Percentiles rank a stretch among this genome's conserved stretches.
These are phyloP conservation scores for Timema cristinae DNA, from an alignment of 2,888 invertebrate genomes.

Conservation along the genomic window DNA sequence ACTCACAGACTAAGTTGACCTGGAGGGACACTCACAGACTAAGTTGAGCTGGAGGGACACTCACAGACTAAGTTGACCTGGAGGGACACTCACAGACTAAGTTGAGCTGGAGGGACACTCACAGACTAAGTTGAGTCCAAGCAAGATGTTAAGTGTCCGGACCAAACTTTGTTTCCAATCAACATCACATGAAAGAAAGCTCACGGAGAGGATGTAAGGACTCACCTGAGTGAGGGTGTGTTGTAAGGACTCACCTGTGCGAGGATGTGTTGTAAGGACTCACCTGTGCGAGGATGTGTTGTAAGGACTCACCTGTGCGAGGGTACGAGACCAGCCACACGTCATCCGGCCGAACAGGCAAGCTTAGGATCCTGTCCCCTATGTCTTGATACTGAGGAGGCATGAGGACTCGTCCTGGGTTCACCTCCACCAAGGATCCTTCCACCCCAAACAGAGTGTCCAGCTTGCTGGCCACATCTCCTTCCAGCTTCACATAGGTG, in stretches of 20 bases:
- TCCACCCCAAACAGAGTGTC: slow-evolving; percentile 65
- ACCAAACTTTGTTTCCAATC: too few relatives aligned
- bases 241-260: not conserved
- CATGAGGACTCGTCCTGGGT: slow-evolving; percentile 66
- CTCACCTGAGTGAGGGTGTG: too few relatives aligned
- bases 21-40: too few relatives aligned
- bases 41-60: too few relatives aligned
- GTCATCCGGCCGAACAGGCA: slow-evolving; percentile 70
- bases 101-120: too few relatives aligned
- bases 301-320: slow-evolving; percentile 66
- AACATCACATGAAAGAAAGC: too few relatives aligned
- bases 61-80: too few relatives aligned
- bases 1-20: too few relatives aligned
- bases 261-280: not conserved
- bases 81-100: too few relatives aligned
- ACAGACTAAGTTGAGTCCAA: too few relatives aligned
- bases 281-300: not conserved
- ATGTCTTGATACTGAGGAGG: slow-evolving; percentile 65
- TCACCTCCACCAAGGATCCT: slow-evolving; percentile 66
- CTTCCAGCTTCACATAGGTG: slow-evolving; percentile 56
- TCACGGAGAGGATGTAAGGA: too few relatives aligned
- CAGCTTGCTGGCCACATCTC: slow-evolving; percentile 55
- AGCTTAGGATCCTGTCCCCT: slow-evolving; percentile 64
- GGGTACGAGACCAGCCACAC: slow-evolving; percentile 87
- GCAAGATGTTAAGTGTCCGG: too few relatives aligned